Conservation (phyloP, 2,113 vertebrate genomes). For the Potamarius usumacintae region DNA sequence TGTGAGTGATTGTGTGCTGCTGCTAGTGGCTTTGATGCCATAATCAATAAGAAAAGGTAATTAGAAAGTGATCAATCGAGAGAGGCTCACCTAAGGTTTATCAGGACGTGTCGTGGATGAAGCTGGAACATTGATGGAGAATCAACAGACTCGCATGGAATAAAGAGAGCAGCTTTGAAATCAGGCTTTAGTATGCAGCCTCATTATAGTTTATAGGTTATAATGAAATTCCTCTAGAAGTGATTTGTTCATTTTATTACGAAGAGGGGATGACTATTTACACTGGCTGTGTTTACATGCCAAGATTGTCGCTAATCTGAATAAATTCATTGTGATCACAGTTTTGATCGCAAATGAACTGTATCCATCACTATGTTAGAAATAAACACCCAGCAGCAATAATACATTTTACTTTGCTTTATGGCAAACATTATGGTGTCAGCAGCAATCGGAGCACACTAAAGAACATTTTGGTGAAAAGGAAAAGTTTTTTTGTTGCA, state of each 20-base stretch:
- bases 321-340: background rate
- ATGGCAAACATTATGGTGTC: too few species aligned
- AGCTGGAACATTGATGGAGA: slow-evolving; percentile 37
- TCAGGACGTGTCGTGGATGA: slow-evolving; percentile 45
- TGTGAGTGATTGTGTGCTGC: background rate
- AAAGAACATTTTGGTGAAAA: background rate
- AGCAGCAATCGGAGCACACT: background rate
- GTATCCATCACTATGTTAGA: background rate
- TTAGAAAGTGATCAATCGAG: slow-evolving; percentile 55
- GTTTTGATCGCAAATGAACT: background rate
- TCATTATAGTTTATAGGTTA: background rate
- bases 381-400: background rate
- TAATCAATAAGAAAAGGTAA: slow-evolving; percentile 58
- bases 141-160: background rate
- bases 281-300: background rate
- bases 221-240: slow-evolving; percentile 4
- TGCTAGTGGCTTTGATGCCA: slow-evolving; percentile 33
- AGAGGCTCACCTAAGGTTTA: slow-evolving; percentile 44
- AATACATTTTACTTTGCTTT: background rate
- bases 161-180: background rate
- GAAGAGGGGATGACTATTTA: background rate
- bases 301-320: background rate
- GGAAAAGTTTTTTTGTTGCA: background rate
- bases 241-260: background rate
- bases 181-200: background rate